Conservation (phyloP, 2,888 invertebrate species). For the Dryobota labecula region DNA sequence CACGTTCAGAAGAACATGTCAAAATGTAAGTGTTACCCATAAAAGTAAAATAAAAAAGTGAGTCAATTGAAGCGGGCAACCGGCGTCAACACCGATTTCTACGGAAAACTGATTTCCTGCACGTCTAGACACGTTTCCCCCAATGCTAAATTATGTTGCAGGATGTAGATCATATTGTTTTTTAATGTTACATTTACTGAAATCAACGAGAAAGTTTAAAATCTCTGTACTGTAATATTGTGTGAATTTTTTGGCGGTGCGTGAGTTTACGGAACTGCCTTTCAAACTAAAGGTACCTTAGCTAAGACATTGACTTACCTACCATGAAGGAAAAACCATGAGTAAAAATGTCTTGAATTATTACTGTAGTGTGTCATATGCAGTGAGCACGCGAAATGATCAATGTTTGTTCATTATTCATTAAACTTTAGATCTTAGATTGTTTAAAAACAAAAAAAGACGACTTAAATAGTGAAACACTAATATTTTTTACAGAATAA, state of each 20-base stretch:
- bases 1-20: neutral
- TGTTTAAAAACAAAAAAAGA: too few relatives aligned
- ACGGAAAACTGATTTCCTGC: constrained; percentile 85
- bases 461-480: too few relatives aligned
- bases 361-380: neutral
- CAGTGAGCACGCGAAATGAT: neutral
- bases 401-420: neutral
- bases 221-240: neutral
- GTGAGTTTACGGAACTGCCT: neutral
- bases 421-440: too few relatives aligned
- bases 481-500: too few relatives aligned
- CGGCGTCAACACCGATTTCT: constrained; percentile 70
- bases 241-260: neutral
- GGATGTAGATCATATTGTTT: constrained; percentile 39
- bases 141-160: constrained; percentile 72
- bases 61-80: constrained; percentile 54
- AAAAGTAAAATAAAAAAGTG: constrained; percentile 37
- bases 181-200: neutral
- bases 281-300: neutral
- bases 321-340: neutral
- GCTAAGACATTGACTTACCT: neutral
- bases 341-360: too few relatives aligned
- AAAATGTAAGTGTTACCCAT: constrained; percentile 10
- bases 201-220: neutral
- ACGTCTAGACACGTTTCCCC: constrained; percentile 85